Base-by-base conservation (phyloP, 2,888 invertebrate genomes). In the Arenicola marina region DNA sequence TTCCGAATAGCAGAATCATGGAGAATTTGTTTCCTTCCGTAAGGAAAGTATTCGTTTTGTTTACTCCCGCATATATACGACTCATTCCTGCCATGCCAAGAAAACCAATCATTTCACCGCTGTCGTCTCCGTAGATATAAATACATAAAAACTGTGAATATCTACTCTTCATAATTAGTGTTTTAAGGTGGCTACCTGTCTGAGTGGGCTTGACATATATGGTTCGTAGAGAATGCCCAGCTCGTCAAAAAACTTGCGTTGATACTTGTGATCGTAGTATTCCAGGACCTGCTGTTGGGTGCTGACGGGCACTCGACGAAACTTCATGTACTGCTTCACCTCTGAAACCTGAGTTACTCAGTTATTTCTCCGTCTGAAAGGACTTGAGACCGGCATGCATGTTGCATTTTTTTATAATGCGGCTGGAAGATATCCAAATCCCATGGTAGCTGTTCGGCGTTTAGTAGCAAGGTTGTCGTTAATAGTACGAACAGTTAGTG, bases 261-360 rank as follows among this genome's bases (percentile, higher is more conserved):
- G 66, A 24, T 68, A 70, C 29, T 61, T 68, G 54, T 67, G 66
- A 15, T 68, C 70, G 33, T 66, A 70, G 51, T 66, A 70, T n/a
- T 60, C 55, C 11, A 70, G 26, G 1, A 70, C 62, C 7, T 61
- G 53, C 29, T 53, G 26, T 54, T 70, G 68, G 45, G 62, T 24
- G 1, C 18, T 0, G 15, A 61, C 2, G 7, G 70, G 70, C 18
- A 70, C 43, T n/a, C 57, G 38, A 3, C 64, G 56, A 55, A 61
- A 69, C 1, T 54, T 32, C 68, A 70, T 62, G 56, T 66, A 70
- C 32, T 70, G 65, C 31, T 58, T 57, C n/a, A 68, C 63, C 48
- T 68, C 66, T 4, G 61, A 51, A 15, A 68, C 31, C 70, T 70
- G 26, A n/a, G n/a, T n/a, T n/a, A n/a, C n/a, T n/a, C n/a, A n/a